A percentile compares a stretch with the other conserved stretches of the same genome.
phyloP scores from a whole-genome alignment of 2,797 vertebrate species.

The Enteromius mattozi region DNA sequence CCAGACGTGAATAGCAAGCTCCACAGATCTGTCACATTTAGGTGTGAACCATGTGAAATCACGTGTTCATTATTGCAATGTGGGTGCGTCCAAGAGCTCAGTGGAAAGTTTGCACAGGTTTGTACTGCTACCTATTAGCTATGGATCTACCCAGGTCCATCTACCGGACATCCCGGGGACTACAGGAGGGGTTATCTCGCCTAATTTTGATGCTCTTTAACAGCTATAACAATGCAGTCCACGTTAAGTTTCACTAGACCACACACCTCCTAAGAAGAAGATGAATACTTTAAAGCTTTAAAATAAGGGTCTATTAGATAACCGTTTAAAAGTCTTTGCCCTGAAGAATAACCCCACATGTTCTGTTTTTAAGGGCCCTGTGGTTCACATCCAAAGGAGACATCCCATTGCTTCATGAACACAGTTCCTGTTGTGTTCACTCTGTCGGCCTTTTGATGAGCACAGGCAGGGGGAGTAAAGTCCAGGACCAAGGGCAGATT shows the following conservation, averaged over 20 bases:
- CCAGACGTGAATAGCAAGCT: background rate
- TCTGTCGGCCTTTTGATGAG: conserved; percentile 54
- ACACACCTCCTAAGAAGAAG: background rate
- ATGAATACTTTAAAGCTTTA: background rate
- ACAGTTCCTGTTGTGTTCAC: conserved; percentile 40
- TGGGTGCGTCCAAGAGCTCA: conserved; percentile 9
- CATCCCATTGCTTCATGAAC: conserved; percentile 30
- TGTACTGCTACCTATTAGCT: background rate
- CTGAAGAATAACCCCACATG: conserved; percentile 30
- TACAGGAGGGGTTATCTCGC: background rate
- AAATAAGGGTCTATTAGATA: background rate
- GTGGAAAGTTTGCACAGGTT: background rate
- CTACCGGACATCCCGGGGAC: background rate
- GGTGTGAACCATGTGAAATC: conserved; percentile 17
- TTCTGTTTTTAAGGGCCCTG: conserved; percentile 1
- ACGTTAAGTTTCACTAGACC: background rate
- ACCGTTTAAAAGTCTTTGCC: background rate
- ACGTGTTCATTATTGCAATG: background rate
- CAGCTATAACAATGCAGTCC: background rate
- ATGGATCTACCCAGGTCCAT: background rate
- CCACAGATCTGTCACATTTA: background rate
- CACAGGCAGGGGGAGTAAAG: conserved; percentile 60
- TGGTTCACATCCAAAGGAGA: background rate
- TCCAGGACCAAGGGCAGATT: conserved; percentile 63
- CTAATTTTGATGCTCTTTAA: background rate